A percentile compares a stretch with the other conserved stretches of the same genome.
These are phyloP conservation scores for Tetraneura akinire DNA, from an alignment of 1,140 invertebrate species.

Conservation along the genomic window DNA sequence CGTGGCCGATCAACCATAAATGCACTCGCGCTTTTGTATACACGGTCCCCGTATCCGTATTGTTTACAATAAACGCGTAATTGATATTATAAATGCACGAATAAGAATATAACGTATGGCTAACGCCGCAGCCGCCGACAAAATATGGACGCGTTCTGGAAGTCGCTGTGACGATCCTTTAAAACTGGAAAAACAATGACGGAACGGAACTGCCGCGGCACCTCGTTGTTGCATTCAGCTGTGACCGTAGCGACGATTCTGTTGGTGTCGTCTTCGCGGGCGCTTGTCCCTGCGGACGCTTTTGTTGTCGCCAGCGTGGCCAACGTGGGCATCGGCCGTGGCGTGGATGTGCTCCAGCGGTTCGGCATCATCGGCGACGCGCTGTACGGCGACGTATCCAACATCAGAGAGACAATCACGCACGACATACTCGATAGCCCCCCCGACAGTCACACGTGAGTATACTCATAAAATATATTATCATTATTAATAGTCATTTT, in stretches of 20 bases:
- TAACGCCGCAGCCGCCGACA: background rate
- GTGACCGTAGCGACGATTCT: background rate
- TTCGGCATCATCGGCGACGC: conserved; percentile 35
- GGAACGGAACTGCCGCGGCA: background rate
- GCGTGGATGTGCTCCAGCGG: conserved; percentile 41
- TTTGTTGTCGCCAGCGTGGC: background rate
- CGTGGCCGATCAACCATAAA: no score
- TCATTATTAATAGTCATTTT: background rate
- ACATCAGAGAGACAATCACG: background rate
- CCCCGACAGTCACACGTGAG: conserved; percentile 24
- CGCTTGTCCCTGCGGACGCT: background rate
- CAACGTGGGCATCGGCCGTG: conserved; percentile 39
- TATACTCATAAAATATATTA: background rate
- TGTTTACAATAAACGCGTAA: no score
- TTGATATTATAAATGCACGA: no score
- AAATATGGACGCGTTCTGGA: background rate
- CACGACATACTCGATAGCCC: background rate
- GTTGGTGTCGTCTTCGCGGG: background rate
- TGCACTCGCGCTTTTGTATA: no score
- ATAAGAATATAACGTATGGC: background rate
- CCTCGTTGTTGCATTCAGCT: background rate
- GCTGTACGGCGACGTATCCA: conserved; percentile 27
- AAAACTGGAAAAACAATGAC: no score
- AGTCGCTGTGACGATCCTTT: no score
- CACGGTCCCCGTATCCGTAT: no score